These are phyloP conservation scores for Chondrilla cf. caribensis DNA, from an alignment of 37 sponge, comb jelly and placozoan genomes.

Conservation along the genomic window DNA sequence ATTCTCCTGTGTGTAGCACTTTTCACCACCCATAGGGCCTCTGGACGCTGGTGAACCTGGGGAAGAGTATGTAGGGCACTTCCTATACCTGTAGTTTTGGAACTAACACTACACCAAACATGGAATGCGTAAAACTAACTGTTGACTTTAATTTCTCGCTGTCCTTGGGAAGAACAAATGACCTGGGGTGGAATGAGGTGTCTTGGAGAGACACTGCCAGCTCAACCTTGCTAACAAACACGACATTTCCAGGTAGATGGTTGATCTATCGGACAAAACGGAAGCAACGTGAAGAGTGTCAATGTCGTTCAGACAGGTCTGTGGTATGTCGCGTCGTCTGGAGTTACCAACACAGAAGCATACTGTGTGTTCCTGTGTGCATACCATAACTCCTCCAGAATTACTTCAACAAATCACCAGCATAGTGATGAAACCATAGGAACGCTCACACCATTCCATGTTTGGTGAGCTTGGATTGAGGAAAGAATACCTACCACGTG, in stretches of 20 bases:
- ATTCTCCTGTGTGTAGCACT: constrained; percentile 70
- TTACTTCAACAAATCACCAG: too few relatives aligned
- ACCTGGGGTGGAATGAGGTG: constrained; percentile 34
- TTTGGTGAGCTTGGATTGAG: too few relatives aligned
- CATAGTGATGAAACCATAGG: too few relatives aligned
- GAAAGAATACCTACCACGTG: too few relatives aligned
- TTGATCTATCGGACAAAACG: constrained; percentile 29
- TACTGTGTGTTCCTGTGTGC: too few relatives aligned
- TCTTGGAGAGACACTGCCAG: constrained; percentile 30
- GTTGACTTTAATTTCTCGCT: constrained; percentile 30
- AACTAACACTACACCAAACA: not conserved
- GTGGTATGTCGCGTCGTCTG: too few relatives aligned
- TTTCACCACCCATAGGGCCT: constrained; percentile 61
- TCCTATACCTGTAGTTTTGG: not conserved
- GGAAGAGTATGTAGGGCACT: not conserved
- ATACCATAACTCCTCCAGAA: too few relatives aligned
- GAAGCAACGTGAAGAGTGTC: too few relatives aligned
- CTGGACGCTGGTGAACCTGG: constrained; percentile 49
- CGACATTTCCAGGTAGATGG: constrained; percentile 69
- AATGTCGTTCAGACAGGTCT: too few relatives aligned
- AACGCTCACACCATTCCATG: too few relatives aligned
- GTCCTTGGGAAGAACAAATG: constrained; percentile 49
- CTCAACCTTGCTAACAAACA: constrained; percentile 42
- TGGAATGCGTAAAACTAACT: constrained; percentile 1
- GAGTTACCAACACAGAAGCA: too few relatives aligned